These are phyloP conservation scores for Pangasius djambal DNA, from an alignment of 2,797 vertebrate species.

Conservation along the genomic window DNA sequence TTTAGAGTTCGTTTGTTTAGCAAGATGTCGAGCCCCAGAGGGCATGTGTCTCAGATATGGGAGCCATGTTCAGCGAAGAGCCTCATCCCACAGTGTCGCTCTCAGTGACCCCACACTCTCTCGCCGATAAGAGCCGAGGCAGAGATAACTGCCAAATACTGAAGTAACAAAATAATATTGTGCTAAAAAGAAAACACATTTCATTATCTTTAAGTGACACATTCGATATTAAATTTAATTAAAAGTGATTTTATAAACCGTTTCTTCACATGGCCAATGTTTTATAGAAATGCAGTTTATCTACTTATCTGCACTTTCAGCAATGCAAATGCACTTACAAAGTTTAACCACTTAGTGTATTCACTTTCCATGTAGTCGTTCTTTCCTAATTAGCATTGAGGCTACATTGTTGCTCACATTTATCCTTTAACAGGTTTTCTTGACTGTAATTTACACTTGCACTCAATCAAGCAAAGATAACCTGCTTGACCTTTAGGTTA, in stretches of 20 bases:
- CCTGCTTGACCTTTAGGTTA: background rate
- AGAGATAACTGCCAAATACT: background rate
- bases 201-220: background rate
- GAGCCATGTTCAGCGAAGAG: constrained; percentile 74
- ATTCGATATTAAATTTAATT: background rate
- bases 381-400: background rate
- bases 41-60: constrained; percentile 81
- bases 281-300: background rate
- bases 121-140: constrained; percentile 37
- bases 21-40: constrained; percentile 75
- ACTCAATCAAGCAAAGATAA: background rate
- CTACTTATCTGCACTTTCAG: background rate
- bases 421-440: background rate
- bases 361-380: background rate
- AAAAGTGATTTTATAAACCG: background rate
- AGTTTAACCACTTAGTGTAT: background rate
- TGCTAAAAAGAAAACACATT: background rate
- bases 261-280: too few relatives aligned
- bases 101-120: constrained; percentile 67
- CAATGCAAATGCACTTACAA: background rate
- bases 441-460: background rate
- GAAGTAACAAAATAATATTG: background rate
- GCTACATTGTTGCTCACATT: background rate
- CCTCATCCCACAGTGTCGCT: constrained; percentile 72
- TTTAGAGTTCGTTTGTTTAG: constrained; percentile 80